Percentiles rank a stretch among this genome's conserved stretches.
These are phyloP conservation scores for Saccostrea echinata DNA, from an alignment of 1,140 invertebrate species.

Conservation along the genomic window DNA sequence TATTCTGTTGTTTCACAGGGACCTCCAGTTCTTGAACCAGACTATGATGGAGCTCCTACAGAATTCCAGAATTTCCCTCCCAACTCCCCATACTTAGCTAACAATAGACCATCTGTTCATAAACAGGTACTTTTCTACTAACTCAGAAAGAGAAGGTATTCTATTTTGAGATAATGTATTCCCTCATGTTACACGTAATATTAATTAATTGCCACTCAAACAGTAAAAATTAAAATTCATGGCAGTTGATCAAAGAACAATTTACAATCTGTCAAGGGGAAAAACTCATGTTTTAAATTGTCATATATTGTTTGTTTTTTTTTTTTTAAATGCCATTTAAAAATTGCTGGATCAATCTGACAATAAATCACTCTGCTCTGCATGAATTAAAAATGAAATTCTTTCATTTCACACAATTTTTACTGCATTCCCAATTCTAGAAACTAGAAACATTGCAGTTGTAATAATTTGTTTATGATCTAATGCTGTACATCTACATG, in stretches of 20 bases:
- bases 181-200: too few species aligned
- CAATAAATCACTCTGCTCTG: too few species aligned
- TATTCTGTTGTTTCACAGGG: neutral
- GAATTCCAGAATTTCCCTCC: neutral
- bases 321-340: too few species aligned
- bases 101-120: neutral
- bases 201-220: too few species aligned
- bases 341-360: too few species aligned
- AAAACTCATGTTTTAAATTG: neutral
- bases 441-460: neutral
- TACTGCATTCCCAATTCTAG: neutral
- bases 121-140: neutral
- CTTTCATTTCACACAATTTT: too few species aligned
- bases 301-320: neutral
- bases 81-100: neutral
- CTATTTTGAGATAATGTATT: too few species aligned
- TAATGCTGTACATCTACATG: neutral
- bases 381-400: too few species aligned
- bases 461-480: neutral
- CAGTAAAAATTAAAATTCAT: neutral
- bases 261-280: neutral
- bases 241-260: neutral
- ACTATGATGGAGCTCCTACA: slow-evolving; percentile 8
- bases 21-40: neutral
- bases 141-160: neutral